A percentile compares a stretch with the other conserved stretches of the same genome.
Conservation (phyloP, 2,888 invertebrate genomes). For the Lasioglossum lativentre region DNA sequence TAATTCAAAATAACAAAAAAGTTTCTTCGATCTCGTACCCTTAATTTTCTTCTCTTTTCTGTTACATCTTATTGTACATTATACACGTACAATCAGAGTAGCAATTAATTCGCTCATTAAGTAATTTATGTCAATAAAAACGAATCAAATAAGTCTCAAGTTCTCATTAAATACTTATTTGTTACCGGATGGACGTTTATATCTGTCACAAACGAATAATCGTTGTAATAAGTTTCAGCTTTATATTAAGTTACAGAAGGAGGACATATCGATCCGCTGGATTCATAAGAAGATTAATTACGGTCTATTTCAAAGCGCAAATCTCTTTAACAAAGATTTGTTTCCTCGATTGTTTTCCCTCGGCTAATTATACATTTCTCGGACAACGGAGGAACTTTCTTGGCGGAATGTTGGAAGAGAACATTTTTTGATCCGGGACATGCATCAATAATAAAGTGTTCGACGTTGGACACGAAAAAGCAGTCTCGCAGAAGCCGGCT, state of each 20-base stretch:
- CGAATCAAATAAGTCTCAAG: neutral
- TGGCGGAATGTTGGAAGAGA: neutral
- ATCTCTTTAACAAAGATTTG: constrained; percentile 6
- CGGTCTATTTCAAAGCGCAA: neutral
- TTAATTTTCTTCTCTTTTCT: neutral
- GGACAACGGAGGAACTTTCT: neutral
- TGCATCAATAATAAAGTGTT: constrained; percentile 31
- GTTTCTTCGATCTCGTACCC: neutral
- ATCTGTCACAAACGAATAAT: neutral
- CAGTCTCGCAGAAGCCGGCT: constrained; percentile 1
- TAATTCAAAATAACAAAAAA: neutral
- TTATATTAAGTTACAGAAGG: neutral
- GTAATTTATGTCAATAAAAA: neutral
- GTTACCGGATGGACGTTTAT: neutral
- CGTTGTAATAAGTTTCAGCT: neutral
- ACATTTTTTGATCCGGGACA: neutral
- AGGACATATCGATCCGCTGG: neutral
- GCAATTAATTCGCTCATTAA: neutral
- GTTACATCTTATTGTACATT: neutral
- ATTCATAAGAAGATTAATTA: constrained; percentile 9
- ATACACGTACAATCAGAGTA: neutral
- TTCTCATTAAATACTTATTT: neutral
- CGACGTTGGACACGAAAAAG: constrained; percentile 9
- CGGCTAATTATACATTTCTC: neutral
- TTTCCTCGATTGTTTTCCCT: neutral